These are phyloP conservation scores for Lytechinus pictus DNA, from an alignment of 35 echinoderm and acorn worm genomes.

Conservation along the genomic window DNA sequence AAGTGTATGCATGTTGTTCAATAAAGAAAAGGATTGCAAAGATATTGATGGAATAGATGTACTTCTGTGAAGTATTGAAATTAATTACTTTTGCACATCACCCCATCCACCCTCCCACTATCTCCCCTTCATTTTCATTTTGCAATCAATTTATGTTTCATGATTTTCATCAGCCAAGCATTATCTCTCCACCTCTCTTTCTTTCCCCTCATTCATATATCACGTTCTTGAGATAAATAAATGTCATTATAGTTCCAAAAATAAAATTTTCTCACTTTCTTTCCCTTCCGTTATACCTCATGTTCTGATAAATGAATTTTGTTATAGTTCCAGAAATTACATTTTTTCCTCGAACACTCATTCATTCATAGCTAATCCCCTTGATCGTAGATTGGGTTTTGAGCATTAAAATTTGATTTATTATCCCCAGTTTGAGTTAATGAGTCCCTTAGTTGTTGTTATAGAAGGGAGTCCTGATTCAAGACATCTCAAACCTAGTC, in stretches of 20 bases:
- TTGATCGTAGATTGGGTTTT: neutral
- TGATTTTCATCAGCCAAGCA: too few relatives aligned
- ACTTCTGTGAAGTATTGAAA: neutral
- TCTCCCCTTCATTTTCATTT: neutral
- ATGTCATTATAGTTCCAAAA: too few relatives aligned
- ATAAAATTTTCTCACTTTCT: too few relatives aligned
- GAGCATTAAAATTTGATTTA: neutral
- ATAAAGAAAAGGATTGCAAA: neutral
- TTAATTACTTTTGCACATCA: neutral
- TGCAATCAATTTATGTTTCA: neutral
- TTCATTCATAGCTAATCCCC: neutral
- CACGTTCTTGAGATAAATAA: too few relatives aligned
- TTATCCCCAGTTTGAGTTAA: neutral
- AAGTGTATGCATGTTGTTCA: neutral
- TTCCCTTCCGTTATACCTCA: neutral
- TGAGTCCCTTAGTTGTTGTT: neutral
- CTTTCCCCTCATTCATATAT: neutral
- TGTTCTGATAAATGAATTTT: neutral
- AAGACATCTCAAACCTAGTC: too few relatives aligned
- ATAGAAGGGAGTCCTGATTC: neutral
- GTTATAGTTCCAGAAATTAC: neutral
- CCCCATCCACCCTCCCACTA: neutral
- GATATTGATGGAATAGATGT: neutral
- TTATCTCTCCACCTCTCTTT: neutral
- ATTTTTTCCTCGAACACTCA: neutral